phyloP scores from a whole-genome alignment of 2,888 invertebrate genomes.

The Nesidiocoris tenuis region DNA sequence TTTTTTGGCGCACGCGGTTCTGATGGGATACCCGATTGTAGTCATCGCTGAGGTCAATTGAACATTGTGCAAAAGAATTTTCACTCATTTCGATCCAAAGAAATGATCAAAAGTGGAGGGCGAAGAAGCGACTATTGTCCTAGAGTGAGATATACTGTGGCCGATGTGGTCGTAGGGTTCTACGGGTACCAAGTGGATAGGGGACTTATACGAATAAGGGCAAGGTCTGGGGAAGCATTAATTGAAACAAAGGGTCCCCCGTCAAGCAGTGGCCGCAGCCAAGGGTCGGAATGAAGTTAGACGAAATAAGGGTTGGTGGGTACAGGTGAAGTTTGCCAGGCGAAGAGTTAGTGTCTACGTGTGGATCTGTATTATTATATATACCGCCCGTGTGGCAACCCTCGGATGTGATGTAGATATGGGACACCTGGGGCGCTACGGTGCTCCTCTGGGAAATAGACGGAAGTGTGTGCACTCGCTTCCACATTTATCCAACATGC shows the following conservation, averaged over 20 bases:
- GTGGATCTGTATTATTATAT: not conserved
- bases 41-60: too few relatives aligned
- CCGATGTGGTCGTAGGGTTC: not conserved
- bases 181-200: not conserved
- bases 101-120: not conserved
- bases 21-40: too few relatives aligned
- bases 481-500: too few relatives aligned
- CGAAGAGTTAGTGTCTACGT: not conserved
- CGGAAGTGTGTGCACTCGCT: not conserved
- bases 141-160: not conserved
- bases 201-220: not conserved
- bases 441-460: not conserved
- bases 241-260: not conserved
- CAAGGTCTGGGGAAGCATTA: not conserved
- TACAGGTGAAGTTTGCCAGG: not conserved
- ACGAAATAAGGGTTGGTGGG: not conserved
- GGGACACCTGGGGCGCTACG: not conserved
- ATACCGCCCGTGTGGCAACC: not conserved
- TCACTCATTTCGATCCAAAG: too few relatives aligned
- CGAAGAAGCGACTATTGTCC: not conserved
- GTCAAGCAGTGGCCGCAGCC: not conserved
- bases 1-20: too few relatives aligned
- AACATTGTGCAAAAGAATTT: not conserved
- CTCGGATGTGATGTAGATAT: not conserved
- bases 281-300: not conserved